Percentiles rank a stretch among this genome's conserved stretches.
Conservation (phyloP, 2,113 vertebrate species). For the Percina caprodes region DNA sequence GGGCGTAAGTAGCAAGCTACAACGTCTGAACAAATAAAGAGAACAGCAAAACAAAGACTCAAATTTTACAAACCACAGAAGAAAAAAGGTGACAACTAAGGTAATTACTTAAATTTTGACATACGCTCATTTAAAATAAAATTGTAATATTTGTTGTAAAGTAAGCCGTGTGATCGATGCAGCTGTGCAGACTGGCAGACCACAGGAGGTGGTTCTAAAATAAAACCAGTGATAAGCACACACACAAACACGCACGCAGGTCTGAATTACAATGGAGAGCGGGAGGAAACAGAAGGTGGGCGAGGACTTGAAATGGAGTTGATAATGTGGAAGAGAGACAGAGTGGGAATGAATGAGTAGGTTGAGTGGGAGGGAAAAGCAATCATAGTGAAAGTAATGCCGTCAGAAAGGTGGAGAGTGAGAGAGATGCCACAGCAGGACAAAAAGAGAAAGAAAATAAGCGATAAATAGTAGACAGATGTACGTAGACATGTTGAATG, state of each 20-base stretch:
- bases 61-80: not conserved
- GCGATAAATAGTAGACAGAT: not conserved
- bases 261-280: conserved; percentile 21
- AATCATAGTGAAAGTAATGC: not conserved
- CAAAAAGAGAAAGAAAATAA: not conserved
- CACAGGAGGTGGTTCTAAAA: conserved; percentile 33
- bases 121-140: not conserved
- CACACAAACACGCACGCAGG: conserved; percentile 9
- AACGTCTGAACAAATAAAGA: not conserved
- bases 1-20: not conserved
- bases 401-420: not conserved
- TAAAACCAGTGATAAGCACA: not conserved
- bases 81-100: not conserved
- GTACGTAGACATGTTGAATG: not conserved
- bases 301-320: conserved; percentile 23
- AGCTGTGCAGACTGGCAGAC: conserved; percentile 18
- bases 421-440: not conserved
- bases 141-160: not conserved
- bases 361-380: conserved; percentile 11
- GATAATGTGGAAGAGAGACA: conserved; percentile 25
- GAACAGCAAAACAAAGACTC: not conserved
- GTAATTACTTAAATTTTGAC: not conserved
- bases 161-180: not conserved
- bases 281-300: conserved; percentile 36
- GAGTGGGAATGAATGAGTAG: conserved; percentile 28